Evolutionary conservation across 2,888 invertebrate species (phyloP), one percentile per base, ranked within the genome.

Genomic region (Macrophya alboannulata): DNA sequence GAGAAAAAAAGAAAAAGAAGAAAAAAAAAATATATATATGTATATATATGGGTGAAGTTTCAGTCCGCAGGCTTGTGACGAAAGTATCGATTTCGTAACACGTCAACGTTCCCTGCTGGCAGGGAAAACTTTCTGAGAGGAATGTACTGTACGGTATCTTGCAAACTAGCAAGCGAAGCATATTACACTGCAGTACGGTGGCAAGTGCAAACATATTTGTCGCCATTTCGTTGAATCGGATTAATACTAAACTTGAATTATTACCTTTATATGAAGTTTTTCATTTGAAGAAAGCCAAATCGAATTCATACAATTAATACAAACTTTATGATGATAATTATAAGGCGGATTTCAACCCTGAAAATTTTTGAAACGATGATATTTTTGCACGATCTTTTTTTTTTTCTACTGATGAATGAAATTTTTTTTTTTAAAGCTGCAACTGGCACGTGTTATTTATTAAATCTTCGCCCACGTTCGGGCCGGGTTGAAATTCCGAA

Each of bases 41-140:
- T n/a, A 25, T 37, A 9, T 37, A 15, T 8, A 51, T 17, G 12
- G 21, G 25, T 21, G 25, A 72, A 72, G 68, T 68, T 55, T n/a
- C 45, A 72, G n/a, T 72, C 10, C 25, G 45, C 72, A 45, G 72
- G 72, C 9, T 74, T 45, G 72, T 45, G 45, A 74, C 15, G 72
- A 74, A 74, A 74, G 72, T 74, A 48, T 51, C 76, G 76, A 77
- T 77, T 77, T 81, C 59, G 55, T 81, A 81, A 81, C 17, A 40
- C 77, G 77, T 51, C 51, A 77, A 77, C 55, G 77, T 55, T 55
- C 17, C n/a, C n/a, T n/a, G n/a, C n/a, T n/a, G n/a, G 77, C 51
- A 12, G 37, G 17, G n/a, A 55, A 77, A 77, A 48, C 77, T 77
- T 55, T 21, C 77, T 17, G 55, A 77, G 17, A 55, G 25, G 77